Conservation (phyloP, 2,888 invertebrate genomes). For the Napeogenes sylphis region DNA sequence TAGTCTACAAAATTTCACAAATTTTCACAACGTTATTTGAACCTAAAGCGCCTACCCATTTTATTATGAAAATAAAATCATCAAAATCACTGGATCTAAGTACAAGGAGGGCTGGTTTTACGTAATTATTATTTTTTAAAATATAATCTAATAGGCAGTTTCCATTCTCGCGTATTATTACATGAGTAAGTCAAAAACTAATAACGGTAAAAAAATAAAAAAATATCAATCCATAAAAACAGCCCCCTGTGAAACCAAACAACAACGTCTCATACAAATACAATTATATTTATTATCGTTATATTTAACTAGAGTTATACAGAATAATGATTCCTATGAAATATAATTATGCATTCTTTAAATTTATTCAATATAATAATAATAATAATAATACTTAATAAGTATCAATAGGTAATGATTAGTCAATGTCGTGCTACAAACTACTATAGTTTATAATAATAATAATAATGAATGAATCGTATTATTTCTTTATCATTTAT, state of each 20-base stretch:
- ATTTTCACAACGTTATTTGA: conserved; percentile 78
- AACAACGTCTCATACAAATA: conserved; percentile 62
- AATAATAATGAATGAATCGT: conserved; percentile 72
- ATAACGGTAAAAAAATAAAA: conserved; percentile 79
- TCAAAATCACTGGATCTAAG: conserved; percentile 74
- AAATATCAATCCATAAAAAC: conserved; percentile 75
- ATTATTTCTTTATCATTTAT: conserved; percentile 71
- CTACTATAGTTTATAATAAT: conserved; percentile 69
- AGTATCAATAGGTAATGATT: conserved; percentile 78
- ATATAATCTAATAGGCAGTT: conserved; percentile 78
- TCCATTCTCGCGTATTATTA: conserved; percentile 65
- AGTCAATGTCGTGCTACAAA: conserved; percentile 75
- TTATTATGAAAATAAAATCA: conserved; percentile 78
- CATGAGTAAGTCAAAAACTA: conserved; percentile 74
- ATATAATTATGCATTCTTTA: conserved; percentile 79
- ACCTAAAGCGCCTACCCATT: conserved; percentile 78
- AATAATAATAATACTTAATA: conserved; percentile 77
- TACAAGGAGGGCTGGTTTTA: conserved; percentile 70
- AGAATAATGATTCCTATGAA: conserved; percentile 79
- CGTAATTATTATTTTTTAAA: conserved; percentile 75
- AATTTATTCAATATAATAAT: conserved; percentile 77
- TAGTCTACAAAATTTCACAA: conserved; percentile 79
- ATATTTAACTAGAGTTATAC: conserved; percentile 79
- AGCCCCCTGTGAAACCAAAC: conserved; percentile 64
- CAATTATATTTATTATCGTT: conserved; percentile 72